Percentiles rank a stretch among this genome's conserved stretches.
Evolutionary conservation across 2,888 invertebrate species (phyloP).

Genomic region (Drosophila demipolita): DNA sequence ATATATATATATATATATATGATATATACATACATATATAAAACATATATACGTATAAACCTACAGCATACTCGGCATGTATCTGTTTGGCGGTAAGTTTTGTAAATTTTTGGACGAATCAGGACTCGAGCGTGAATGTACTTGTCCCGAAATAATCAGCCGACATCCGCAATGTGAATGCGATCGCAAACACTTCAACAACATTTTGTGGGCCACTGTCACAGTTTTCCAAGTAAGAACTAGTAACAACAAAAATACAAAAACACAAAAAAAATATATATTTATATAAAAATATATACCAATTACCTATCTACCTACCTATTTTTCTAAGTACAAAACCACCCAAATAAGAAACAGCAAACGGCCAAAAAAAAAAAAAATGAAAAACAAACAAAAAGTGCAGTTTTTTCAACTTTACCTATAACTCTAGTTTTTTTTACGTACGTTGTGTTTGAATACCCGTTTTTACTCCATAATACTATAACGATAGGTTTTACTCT

Average conservation of each 20-base stretch:
- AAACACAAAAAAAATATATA: constrained; percentile 6
- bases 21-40: constrained; percentile 56
- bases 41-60: constrained; percentile 72
- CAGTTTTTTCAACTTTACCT: constrained; percentile 37
- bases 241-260: constrained; percentile 51
- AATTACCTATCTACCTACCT: constrained; percentile 18
- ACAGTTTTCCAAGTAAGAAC: constrained; percentile 98
- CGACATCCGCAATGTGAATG: constrained; percentile 96
- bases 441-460: constrained; percentile 28
- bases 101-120: constrained; percentile 97
- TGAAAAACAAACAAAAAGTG: constrained; percentile 22
- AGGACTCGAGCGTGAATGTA: constrained; percentile 94
- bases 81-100: constrained; percentile 99
- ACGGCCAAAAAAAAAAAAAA: constrained; percentile 21
- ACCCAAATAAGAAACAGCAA: constrained; percentile 28
- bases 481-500: constrained; percentile 15
- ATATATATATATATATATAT: constrained; percentile 50
- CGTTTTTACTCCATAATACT: constrained; percentile 20
- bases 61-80: constrained; percentile 99
- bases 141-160: constrained; percentile 95
- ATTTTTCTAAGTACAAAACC: constrained; percentile 18
- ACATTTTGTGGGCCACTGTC: constrained; percentile 98
- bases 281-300: constrained; percentile 10
- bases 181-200: constrained; percentile 99
- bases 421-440: constrained; percentile 44